These are phyloP conservation scores for Neuroterus valhalla DNA, from an alignment of 1,140 invertebrate species.

Conservation along the genomic window DNA sequence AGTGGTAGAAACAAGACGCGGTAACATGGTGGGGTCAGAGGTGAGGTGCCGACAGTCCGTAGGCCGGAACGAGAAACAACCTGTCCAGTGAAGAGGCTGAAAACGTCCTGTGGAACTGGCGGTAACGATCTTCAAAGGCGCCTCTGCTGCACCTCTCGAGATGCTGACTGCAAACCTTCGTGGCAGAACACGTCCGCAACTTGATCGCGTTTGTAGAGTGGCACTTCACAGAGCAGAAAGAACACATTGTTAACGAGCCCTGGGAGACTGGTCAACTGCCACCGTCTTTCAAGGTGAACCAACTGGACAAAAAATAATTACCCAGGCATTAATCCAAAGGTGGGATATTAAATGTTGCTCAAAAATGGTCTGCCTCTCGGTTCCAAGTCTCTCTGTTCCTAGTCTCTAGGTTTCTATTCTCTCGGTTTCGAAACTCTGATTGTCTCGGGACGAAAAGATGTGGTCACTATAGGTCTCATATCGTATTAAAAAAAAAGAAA, in stretches of 20 bases:
- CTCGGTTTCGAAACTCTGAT: too few relatives aligned
- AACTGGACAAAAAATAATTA: not conserved
- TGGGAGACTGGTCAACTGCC: not conserved
- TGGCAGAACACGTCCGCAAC: conserved; percentile 22
- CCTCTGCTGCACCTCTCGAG: conserved; percentile 19
- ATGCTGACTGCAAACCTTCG: conserved; percentile 23
- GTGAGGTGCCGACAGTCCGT: conserved; percentile 22
- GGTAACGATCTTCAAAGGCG: conserved; percentile 29
- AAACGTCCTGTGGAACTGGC: conserved; percentile 23
- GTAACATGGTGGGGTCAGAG: conserved; percentile 16
- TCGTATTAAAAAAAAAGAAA: too few relatives aligned
- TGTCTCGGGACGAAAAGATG: too few relatives aligned
- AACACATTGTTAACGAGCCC: conserved; percentile 28
- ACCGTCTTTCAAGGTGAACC: not conserved
- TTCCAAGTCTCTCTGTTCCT: too few relatives aligned
- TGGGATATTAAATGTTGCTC: too few relatives aligned
- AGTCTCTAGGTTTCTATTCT: too few relatives aligned
- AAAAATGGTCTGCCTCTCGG: too few relatives aligned
- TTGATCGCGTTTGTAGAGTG: conserved; percentile 6
- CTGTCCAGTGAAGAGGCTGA: conserved; percentile 8
- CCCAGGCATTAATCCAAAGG: not conserved
- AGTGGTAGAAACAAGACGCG: conserved; percentile 16
- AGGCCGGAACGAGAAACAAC: conserved; percentile 15
- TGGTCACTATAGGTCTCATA: too few relatives aligned
- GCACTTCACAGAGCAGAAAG: not conserved